phyloP scores from a whole-genome alignment of 2,113 vertebrate genomes.

The Gnathonemus longibarbis region DNA sequence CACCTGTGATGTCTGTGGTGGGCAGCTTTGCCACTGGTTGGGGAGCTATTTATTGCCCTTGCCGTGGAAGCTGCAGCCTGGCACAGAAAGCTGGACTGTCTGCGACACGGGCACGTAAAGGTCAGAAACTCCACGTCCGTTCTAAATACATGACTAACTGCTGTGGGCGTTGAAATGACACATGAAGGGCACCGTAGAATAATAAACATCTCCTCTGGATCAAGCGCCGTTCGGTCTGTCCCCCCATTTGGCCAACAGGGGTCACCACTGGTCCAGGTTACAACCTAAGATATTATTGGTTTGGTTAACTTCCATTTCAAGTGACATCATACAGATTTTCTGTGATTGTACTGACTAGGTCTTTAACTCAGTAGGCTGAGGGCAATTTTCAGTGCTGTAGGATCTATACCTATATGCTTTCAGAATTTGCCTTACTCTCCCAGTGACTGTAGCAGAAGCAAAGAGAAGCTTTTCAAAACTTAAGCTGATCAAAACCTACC shows the following conservation, averaged over 20 bases:
- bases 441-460: too few relatives aligned
- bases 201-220: not conserved
- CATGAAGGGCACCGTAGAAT: not conserved
- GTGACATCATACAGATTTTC: too few relatives aligned
- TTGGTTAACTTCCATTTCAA: too few relatives aligned
- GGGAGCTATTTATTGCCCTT: constrained; percentile 7
- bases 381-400: too few relatives aligned
- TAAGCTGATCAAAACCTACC: too few relatives aligned
- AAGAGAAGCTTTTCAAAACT: too few relatives aligned
- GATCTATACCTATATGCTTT: too few relatives aligned
- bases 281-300: too few relatives aligned
- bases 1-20: not conserved
- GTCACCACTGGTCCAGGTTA: not conserved
- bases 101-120: not conserved
- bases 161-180: not conserved
- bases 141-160: not conserved
- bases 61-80: not conserved
- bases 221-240: not conserved
- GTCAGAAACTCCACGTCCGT: not conserved
- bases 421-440: too few relatives aligned
- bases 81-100: not conserved
- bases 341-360: too few relatives aligned
- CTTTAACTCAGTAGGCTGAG: too few relatives aligned
- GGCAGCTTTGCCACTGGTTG: not conserved
- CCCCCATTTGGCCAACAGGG: not conserved